Percentiles rank a stretch among this genome's conserved stretches.
Conservation (phyloP, 64 coral and sea anemone species). For the Stichodactyla mertensii region DNA sequence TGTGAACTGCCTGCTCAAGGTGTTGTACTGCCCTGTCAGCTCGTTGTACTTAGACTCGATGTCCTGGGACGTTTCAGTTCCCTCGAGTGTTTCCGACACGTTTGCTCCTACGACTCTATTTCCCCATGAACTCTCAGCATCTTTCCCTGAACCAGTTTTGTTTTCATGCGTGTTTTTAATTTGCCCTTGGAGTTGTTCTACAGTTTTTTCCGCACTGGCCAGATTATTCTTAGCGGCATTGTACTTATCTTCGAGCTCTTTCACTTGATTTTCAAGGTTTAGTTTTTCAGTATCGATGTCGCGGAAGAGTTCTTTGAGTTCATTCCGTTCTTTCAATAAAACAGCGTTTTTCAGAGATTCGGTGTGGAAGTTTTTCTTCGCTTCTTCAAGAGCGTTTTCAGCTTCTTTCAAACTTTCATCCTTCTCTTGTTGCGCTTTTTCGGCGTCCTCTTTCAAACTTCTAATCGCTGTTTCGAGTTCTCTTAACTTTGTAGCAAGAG, state of each 20-base stretch:
- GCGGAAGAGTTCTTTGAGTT: conserved; percentile 12
- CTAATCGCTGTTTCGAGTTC: conserved; percentile 38
- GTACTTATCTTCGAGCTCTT: conserved; percentile 21
- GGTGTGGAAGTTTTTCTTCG: conserved; percentile 28
- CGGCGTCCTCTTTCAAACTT: conserved; percentile 20
- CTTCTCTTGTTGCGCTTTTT: conserved; percentile 39
- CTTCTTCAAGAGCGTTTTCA: conserved; percentile 39
- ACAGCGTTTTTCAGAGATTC: conserved; percentile 29
- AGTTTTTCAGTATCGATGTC: conserved; percentile 25
- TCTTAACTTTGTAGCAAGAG: neutral
- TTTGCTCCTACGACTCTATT: neutral
- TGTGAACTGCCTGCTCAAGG: conserved; percentile 60
- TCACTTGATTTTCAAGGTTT: neutral
- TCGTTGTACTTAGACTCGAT: conserved; percentile 41
- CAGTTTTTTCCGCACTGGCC: conserved; percentile 10
- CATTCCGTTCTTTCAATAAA: conserved; percentile 29
- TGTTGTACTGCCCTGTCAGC: conserved; percentile 19
- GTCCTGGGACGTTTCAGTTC: conserved; percentile 4
- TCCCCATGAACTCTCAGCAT: conserved; percentile 16
- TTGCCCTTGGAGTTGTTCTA: neutral
- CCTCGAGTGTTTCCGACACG: neutral
- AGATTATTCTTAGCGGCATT: conserved; percentile 7
- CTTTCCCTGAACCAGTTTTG: neutral
- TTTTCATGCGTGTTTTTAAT: neutral
- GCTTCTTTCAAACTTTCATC: conserved; percentile 28